A percentile compares a stretch with the other conserved stretches of the same genome.
Conservation (phyloP, 2,888 invertebrate genomes). For the Bombylius discolor region DNA sequence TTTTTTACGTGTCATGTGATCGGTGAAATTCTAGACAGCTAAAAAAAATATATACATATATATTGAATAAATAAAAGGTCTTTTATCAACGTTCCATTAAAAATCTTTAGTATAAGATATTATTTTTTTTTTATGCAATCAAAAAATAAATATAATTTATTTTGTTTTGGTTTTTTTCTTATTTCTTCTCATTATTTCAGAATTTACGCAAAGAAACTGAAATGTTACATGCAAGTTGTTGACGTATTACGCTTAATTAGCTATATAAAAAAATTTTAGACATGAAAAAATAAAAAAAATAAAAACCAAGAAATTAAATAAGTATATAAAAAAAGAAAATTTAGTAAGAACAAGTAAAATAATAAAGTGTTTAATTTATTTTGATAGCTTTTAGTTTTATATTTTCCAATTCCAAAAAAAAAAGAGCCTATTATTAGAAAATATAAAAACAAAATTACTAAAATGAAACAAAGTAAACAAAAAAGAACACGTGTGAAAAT, state of each 20-base stretch:
- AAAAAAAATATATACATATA: too few relatives aligned
- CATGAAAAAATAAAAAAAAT: not conserved
- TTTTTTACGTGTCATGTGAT: too few relatives aligned
- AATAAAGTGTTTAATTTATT: not conserved
- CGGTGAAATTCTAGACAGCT: too few relatives aligned
- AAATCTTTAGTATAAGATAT: too few relatives aligned
- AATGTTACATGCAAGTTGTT: slow-evolving; percentile 11
- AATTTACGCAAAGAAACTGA: slow-evolving; percentile 13
- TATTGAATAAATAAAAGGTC: too few relatives aligned
- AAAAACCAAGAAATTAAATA: not conserved
- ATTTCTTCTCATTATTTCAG: slow-evolving; percentile 6
- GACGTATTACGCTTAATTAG: slow-evolving; percentile 4
- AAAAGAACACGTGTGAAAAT: too few relatives aligned
- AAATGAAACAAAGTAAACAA: too few relatives aligned
- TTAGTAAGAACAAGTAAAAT: not conserved
- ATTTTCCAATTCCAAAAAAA: not conserved
- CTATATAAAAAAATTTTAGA: not conserved
- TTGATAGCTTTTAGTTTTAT: not conserved
- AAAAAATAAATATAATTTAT: not conserved
- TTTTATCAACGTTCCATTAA: too few relatives aligned
- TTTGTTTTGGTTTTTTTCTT: not conserved
- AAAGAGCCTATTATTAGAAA: not conserved
- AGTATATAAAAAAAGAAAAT: not conserved
- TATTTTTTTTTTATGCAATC: too few relatives aligned
- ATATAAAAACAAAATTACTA: not conserved